Evolutionary conservation across 2,888 invertebrate species (phyloP).

Genomic region (Drosophila sordidapex): DNA sequence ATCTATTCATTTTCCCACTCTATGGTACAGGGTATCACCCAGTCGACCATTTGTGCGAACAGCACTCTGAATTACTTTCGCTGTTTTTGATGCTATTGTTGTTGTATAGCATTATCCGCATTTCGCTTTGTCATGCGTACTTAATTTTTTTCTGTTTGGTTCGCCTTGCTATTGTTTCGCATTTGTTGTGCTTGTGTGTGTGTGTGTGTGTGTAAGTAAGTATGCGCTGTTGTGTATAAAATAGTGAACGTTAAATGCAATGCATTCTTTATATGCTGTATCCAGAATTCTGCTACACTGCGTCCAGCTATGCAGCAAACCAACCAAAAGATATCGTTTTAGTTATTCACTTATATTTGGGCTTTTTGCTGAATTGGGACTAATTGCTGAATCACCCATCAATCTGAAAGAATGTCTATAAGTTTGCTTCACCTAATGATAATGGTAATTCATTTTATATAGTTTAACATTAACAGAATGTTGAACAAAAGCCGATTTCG

Average conservation of each 20-base stretch:
- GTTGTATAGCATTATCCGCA: slow-evolving; percentile 61
- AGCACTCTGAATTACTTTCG: not conserved
- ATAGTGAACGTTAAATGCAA: slow-evolving; percentile 2
- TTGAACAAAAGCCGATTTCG: not conserved
- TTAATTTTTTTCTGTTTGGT: slow-evolving; percentile 26
- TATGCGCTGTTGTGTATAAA: not conserved
- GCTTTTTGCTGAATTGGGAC: not conserved
- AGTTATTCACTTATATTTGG: not conserved
- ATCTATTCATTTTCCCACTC: not conserved
- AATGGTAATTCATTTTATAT: not conserved
- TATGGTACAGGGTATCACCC: not conserved
- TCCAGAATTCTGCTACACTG: not conserved
- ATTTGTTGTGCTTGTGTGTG: slow-evolving; percentile 7
- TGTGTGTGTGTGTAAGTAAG: not conserved
- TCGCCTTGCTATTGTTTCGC: slow-evolving; percentile 15
- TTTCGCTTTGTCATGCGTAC: slow-evolving; percentile 61
- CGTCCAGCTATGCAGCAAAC: not conserved
- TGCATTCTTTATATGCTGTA: slow-evolving; percentile 2
- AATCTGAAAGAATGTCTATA: not conserved
- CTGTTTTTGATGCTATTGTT: slow-evolving; percentile 19
- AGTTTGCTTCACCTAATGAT: not conserved
- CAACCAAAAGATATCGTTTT: not conserved
- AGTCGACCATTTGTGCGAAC: not conserved
- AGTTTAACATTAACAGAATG: not conserved
- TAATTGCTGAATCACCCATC: not conserved